Evolutionary conservation across 2,113 vertebrate species (phyloP), one percentile per base, ranked within the genome.

Genomic region (Myanophis thanlyinensis): DNA sequence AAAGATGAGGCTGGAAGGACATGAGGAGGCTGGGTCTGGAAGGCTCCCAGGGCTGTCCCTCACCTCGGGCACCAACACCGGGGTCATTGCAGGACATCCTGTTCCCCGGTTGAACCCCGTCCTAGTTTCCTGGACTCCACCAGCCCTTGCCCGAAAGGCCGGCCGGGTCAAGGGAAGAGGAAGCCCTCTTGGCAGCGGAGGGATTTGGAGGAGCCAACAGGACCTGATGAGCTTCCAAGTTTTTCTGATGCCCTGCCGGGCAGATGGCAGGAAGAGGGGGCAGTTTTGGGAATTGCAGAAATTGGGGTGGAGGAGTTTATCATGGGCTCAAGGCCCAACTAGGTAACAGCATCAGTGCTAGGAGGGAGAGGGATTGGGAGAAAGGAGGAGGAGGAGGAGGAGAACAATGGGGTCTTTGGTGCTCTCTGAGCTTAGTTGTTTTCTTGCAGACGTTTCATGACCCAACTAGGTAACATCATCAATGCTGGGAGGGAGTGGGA

Each of bases 121-220:
- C 53, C 7, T 0, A 1, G 4, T 88, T 89, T 95, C 96, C 93
- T 88, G 90, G 22, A 46, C 49, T 35, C 93, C 46, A 12, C 20
- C 48, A 44, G 18, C 0, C 44, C 22, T 1, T 5, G 2, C 0
- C 2, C 87, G 18, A 27, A 53, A 44, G 59, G 56, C 88, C 0
- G 0, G 44, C 22, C 62, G 88, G 88, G 88, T 80, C 48, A 91
- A 35, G 44, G 22, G 40, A 52, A 40, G 27, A 89, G 95, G 96
- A 93, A 96, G 49, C 27, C 5, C 0, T 1, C 27, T 92, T 0
- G 0, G 3, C 23, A 12, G 40, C 3, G 9, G 40, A 1, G 20
- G 80, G 5, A 3, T 3, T 20, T 10, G 80, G 80, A 46, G 44
- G 20, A 25, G 3, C 35, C 18, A 10, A 6, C 5, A 6, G 12